phyloP scores from a whole-genome alignment of 2,797 vertebrate species.

The Benthosema pterotum region DNA sequence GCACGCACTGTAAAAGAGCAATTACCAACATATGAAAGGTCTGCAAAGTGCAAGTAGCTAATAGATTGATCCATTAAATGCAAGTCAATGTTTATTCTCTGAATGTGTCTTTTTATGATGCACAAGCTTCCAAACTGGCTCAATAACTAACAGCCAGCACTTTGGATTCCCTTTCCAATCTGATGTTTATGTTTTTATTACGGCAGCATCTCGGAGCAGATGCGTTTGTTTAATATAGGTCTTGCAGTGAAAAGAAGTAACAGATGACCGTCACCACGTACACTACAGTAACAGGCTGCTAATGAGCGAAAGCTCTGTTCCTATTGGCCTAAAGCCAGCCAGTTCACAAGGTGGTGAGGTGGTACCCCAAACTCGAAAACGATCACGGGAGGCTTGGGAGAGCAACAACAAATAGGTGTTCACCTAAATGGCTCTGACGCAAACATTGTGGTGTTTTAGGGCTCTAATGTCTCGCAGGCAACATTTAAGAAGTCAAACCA shows the following conservation, averaged over 20 bases:
- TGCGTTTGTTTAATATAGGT: conserved; percentile 28
- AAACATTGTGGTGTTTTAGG: conserved; percentile 34
- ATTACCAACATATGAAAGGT: too few species aligned
- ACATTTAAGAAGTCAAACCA: conserved; percentile 27
- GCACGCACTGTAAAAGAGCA: neutral
- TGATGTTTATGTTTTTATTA: conserved; percentile 33
- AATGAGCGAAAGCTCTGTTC: conserved; percentile 5
- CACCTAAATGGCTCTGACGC: conserved; percentile 13
- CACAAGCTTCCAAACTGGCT: conserved; percentile 10
- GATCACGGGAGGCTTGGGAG: conserved; percentile 9
- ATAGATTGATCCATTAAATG: conserved; percentile 37
- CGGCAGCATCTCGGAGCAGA: conserved; percentile 21
- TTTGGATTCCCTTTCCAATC: neutral
- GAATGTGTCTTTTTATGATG: conserved; percentile 1
- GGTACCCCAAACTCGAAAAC: conserved; percentile 3
- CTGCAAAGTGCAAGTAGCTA: too few species aligned
- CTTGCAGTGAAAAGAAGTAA: conserved; percentile 19
- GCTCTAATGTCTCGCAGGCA: conserved; percentile 33
- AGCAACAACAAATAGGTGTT: conserved; percentile 14
- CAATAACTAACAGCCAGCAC: neutral
- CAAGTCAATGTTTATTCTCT: conserved; percentile 18
- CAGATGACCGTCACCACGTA: too few species aligned
- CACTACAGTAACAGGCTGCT: conserved; percentile 23
- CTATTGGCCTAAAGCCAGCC: neutral
- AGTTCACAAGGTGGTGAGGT: conserved; percentile 34